These are phyloP conservation scores for Echinometra lucunter DNA, from an alignment of 53 echinoderm and acorn worm species.

Conservation along the genomic window DNA sequence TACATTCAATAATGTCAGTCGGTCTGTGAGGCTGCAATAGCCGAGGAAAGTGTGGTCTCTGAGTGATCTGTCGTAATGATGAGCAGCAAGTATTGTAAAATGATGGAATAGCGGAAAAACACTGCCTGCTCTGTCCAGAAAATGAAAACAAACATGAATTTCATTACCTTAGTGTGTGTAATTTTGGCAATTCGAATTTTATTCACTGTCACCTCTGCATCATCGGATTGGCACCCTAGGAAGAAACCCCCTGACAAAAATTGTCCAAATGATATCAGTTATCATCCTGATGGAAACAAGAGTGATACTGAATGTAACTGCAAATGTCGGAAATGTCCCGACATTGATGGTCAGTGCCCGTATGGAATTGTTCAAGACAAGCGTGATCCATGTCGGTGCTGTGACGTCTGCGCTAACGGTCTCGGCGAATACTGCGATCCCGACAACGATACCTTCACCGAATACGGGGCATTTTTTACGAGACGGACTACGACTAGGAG, in stretches of 20 bases:
- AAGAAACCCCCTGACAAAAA: not conserved
- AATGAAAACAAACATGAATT: not conserved
- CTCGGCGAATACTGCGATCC: slow-evolving; percentile 83
- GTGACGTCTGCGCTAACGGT: slow-evolving; percentile 86
- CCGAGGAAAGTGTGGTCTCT: not conserved
- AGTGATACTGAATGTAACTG: slow-evolving; percentile 62
- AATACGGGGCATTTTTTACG: slow-evolving; percentile 39
- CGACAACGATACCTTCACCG: slow-evolving; percentile 60
- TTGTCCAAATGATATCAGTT: not conserved
- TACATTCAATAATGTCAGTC: not conserved
- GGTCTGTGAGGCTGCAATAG: not conserved
- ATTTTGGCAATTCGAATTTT: not conserved
- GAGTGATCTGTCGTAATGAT: not conserved
- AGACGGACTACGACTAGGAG: slow-evolving; percentile 22
- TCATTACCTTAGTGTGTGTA: not conserved
- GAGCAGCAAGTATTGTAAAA: not conserved
- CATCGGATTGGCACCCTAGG: not conserved
- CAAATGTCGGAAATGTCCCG: slow-evolving; percentile 57
- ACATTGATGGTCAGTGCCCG: slow-evolving; percentile 69
- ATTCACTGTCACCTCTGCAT: not conserved
- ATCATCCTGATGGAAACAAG: not conserved
- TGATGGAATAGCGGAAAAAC: not conserved
- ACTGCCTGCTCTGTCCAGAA: not conserved
- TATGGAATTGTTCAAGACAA: slow-evolving; percentile 83
- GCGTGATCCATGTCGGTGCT: slow-evolving; percentile 79